These are phyloP conservation scores for Pseudomyrmex pallidus DNA, from an alignment of 1,140 invertebrate genomes.

Conservation along the genomic window DNA sequence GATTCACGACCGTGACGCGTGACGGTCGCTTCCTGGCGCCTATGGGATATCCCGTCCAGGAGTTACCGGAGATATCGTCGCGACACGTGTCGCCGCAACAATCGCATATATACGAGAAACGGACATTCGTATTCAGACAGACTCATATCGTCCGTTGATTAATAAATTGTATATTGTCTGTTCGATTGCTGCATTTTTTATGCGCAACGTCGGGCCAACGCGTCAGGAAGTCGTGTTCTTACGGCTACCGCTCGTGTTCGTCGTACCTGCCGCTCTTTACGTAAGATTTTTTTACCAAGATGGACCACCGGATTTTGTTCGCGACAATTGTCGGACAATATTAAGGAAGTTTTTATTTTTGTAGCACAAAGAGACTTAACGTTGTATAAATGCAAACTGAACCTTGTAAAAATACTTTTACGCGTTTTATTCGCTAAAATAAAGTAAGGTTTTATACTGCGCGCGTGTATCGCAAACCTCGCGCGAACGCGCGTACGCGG, in stretches of 20 bases:
- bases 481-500: slow-evolving; percentile 24
- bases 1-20: slow-evolving; percentile 68
- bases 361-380: neutral
- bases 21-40: slow-evolving; percentile 73
- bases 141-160: slow-evolving; percentile 60
- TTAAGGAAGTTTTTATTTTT: slow-evolving; percentile 5
- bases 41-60: slow-evolving; percentile 60
- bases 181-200: neutral
- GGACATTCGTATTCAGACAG: slow-evolving; percentile 63
- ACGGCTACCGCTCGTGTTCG: slow-evolving; percentile 16
- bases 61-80: slow-evolving; percentile 57
- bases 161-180: slow-evolving; percentile 71
- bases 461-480: neutral
- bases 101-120: neutral
- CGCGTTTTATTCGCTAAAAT: no score
- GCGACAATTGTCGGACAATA: neutral
- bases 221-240: slow-evolving; percentile 66
- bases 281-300: no score
- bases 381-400: no score
- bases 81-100: slow-evolving; percentile 64
- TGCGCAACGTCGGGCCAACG: slow-evolving; percentile 34
- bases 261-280: slow-evolving; percentile 13
- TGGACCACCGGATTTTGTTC: neutral
- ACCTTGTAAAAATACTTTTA: no score
- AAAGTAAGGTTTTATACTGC: neutral